phyloP scores from a whole-genome alignment of 2,113 vertebrate species.

The Aspidoscelis tigris region DNA sequence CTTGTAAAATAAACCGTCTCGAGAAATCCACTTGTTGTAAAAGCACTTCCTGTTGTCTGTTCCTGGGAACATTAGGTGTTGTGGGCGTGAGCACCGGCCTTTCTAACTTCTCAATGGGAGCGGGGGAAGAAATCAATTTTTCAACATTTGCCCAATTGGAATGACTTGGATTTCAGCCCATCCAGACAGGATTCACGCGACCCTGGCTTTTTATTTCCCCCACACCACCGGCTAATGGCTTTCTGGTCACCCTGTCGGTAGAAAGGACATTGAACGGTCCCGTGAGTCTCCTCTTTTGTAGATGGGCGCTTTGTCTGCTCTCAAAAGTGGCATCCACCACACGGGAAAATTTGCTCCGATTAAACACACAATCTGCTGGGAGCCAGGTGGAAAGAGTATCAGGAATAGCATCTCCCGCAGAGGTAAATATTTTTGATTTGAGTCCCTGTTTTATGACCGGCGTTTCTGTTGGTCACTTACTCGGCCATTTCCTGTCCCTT shows the following conservation, averaged over 20 bases:
- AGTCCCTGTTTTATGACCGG: conserved; percentile 3
- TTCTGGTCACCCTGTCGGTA: not conserved
- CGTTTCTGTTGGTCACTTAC: not conserved
- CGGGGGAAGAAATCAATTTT: conserved; percentile 38
- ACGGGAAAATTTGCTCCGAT: conserved; percentile 68
- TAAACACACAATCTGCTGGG: conserved; percentile 65
- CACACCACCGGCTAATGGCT: not conserved
- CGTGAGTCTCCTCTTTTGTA: conserved; percentile 41
- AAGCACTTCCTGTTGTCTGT: not conserved
- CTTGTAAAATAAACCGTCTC: conserved; percentile 56
- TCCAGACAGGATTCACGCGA: conserved; percentile 46
- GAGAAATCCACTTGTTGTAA: conserved; percentile 50
- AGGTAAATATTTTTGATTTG: conserved; percentile 54
- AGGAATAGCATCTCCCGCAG: conserved; percentile 50
- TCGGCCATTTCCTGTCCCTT: no score
- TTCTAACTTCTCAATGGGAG: conserved; percentile 55
- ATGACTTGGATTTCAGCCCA: conserved; percentile 66
- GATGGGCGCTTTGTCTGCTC: conserved; percentile 64
- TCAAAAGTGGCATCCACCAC: conserved; percentile 63
- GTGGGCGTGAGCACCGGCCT: conserved; percentile 60
- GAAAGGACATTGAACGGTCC: not conserved
- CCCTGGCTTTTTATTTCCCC: no score
- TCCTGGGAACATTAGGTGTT: conserved; percentile 37
- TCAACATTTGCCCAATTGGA: conserved; percentile 66
- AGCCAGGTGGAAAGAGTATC: conserved; percentile 55